Evolutionary conservation across 2,113 vertebrate genomes (phyloP).

Genomic region (Colaptes auratus): DNA sequence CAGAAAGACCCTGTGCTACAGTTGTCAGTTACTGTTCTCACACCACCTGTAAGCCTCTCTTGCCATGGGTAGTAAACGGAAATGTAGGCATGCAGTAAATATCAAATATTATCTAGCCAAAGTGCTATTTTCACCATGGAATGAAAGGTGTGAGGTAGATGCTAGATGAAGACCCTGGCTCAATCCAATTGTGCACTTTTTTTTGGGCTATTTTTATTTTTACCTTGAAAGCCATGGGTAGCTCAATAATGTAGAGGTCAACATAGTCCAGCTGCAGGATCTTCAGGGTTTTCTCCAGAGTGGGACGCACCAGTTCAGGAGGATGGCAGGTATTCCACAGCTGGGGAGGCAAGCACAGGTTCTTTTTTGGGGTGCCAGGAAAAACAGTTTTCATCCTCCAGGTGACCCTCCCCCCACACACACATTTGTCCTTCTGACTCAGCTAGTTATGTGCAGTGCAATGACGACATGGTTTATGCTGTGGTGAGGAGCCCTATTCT

Average conservation of each 20-base stretch:
- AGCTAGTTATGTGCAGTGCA: not conserved
- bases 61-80: not conserved
- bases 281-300: conserved; percentile 85
- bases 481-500: not conserved
- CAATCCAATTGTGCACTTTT: not conserved
- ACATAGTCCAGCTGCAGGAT: conserved; percentile 87
- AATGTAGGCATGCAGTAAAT: not conserved
- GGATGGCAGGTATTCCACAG: conserved; percentile 90
- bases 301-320: conserved; percentile 86
- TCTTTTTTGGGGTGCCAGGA: not conserved
- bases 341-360: conserved; percentile 65
- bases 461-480: not conserved
- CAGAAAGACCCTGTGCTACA: not conserved
- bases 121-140: not conserved
- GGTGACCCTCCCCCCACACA: not conserved
- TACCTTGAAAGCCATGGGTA: conserved; percentile 96
- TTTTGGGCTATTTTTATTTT: not conserved
- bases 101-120: not conserved
- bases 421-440: not conserved
- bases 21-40: not conserved
- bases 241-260: conserved; percentile 93
- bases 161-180: not conserved
- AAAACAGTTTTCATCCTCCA: not conserved
- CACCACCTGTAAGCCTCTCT: not conserved
- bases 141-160: not conserved